Conservation (phyloP, 1,140 invertebrate genomes). For the Venustaconcha ellipsiformis region DNA sequence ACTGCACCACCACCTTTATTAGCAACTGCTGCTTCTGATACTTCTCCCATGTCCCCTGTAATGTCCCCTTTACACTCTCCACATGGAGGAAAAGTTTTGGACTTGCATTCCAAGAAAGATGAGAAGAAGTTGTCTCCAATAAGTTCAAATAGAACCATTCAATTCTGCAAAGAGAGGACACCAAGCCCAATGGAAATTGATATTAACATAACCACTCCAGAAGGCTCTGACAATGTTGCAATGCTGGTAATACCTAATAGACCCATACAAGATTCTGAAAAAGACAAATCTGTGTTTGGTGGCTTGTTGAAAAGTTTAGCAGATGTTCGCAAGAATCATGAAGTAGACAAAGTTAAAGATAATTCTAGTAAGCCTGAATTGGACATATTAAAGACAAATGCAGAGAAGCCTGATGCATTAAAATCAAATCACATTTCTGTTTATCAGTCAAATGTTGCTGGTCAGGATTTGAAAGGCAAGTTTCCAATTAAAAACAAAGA, state of each 20-base stretch:
- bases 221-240: constrained; percentile 1
- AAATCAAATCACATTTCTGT: too few relatives aligned
- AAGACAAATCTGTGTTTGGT: constrained; percentile 22
- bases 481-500: too few relatives aligned
- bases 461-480: too few relatives aligned
- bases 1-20: constrained; percentile 24
- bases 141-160: too few relatives aligned
- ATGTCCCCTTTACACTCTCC: constrained; percentile 17
- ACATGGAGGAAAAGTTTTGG: not conserved
- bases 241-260: constrained; percentile 19
- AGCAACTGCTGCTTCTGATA: constrained; percentile 8
- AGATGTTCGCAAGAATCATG: constrained; percentile 23
- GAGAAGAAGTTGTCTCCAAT: too few relatives aligned
- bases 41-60: not conserved
- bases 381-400: too few relatives aligned
- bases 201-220: too few relatives aligned
- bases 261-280: constrained; percentile 15
- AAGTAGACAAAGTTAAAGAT: constrained; percentile 3
- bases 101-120: too few relatives aligned
- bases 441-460: too few relatives aligned
- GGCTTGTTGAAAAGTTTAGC: constrained; percentile 28
- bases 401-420: too few relatives aligned
- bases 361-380: constrained; percentile 8
- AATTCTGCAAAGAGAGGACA: too few relatives aligned
- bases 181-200: too few relatives aligned